These are phyloP conservation scores for Cyprinodon diabolis DNA, from an alignment of 2,797 vertebrate species.

Conservation along the genomic window DNA sequence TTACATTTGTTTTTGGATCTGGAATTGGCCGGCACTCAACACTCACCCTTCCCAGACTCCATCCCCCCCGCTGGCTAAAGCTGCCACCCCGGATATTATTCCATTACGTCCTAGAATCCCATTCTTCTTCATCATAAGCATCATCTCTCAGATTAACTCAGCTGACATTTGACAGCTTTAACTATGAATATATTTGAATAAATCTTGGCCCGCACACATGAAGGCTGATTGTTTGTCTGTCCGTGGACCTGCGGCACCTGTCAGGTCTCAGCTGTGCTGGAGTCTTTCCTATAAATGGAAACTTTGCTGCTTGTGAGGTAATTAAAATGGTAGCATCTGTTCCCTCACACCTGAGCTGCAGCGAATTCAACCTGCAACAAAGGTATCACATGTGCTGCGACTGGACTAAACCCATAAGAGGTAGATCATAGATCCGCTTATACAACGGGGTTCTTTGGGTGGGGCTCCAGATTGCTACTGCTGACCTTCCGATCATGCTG, in stretches of 20 bases:
- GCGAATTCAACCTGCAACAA: constrained; percentile 37
- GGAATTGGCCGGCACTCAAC: constrained; percentile 23
- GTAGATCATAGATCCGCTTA: constrained; percentile 10
- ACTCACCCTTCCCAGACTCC: constrained; percentile 2
- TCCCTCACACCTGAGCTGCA: constrained; percentile 67
- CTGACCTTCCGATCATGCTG: background rate
- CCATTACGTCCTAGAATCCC: constrained; percentile 22
- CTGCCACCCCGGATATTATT: constrained; percentile 30
- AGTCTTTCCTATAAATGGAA: constrained; percentile 66
- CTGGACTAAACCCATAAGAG: background rate
- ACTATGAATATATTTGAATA: constrained; percentile 74
- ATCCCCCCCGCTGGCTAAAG: constrained; percentile 31
- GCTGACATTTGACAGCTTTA: constrained; percentile 70
- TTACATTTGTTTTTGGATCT: constrained; percentile 25
- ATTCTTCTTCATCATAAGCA: constrained; percentile 37
- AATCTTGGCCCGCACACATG: constrained; percentile 24
- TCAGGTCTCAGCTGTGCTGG: constrained; percentile 73
- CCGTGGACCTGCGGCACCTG: constrained; percentile 29
- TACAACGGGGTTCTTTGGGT: background rate
- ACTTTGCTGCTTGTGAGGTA: constrained; percentile 66
- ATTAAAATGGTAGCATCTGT: constrained; percentile 75
- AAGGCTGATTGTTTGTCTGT: constrained; percentile 27
- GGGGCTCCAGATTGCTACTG: background rate
- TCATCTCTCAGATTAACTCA: constrained; percentile 62
- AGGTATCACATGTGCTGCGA: background rate